Conservation (phyloP, 2,797 vertebrate genomes). For the Lacerta agilis region DNA sequence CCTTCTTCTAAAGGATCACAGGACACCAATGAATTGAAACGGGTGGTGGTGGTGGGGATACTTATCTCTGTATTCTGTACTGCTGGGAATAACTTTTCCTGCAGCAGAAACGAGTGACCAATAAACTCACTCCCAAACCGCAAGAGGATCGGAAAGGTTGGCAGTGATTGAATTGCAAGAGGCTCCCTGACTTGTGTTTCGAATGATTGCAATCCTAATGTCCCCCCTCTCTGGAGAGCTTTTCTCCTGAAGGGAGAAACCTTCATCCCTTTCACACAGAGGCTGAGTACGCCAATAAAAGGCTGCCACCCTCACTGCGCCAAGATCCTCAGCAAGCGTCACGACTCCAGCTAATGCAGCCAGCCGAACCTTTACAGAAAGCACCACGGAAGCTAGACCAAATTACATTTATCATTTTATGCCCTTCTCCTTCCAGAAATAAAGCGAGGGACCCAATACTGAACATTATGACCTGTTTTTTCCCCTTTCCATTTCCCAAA, state of each 20-base stretch:
- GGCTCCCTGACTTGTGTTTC: constrained; percentile 28
- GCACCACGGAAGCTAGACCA: constrained; percentile 5
- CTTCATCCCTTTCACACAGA: constrained; percentile 51
- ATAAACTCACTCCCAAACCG: neutral
- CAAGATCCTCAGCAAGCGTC: constrained; percentile 14
- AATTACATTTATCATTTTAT: neutral
- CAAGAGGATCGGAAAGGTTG: neutral
- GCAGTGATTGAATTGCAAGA: constrained; percentile 10
- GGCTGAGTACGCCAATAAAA: constrained; percentile 30
- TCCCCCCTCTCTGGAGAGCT: constrained; percentile 28
- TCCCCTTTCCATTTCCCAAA: constrained; percentile 63
- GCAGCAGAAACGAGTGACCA: constrained; percentile 18
- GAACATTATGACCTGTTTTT: constrained; percentile 62
- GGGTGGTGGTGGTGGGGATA: no score
- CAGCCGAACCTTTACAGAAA: constrained; percentile 18
- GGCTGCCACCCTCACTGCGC: constrained; percentile 32
- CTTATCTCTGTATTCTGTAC: neutral
- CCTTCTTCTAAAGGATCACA: no score
- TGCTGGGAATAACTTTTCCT: neutral
- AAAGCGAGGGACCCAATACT: constrained; percentile 53
- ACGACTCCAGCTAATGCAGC: constrained; percentile 15
- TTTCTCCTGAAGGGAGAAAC: constrained; percentile 47
- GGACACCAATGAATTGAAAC: no score
- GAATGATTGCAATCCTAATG: constrained; percentile 5
- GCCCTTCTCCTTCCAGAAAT: neutral